These are phyloP conservation scores for Leucozona laternaria DNA, from an alignment of 2,888 invertebrate species.

Conservation along the genomic window DNA sequence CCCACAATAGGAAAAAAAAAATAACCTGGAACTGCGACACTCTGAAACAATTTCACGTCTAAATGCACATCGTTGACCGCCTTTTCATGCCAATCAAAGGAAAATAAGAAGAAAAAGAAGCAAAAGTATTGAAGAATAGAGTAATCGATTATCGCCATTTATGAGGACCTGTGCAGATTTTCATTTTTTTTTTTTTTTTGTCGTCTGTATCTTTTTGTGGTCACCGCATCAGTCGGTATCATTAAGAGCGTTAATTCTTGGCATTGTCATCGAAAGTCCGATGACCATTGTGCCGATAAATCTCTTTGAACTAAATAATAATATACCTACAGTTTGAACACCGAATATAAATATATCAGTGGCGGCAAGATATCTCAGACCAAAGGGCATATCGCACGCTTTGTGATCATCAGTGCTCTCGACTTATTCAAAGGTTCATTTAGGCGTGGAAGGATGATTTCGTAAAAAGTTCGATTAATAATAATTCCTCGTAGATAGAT, in stretches of 20 bases:
- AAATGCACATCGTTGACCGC: slow-evolving; percentile 76
- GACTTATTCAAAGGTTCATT: slow-evolving; percentile 42
- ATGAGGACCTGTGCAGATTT: slow-evolving; percentile 72
- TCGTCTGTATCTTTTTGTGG: slow-evolving; percentile 50
- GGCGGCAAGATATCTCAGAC: slow-evolving; percentile 56
- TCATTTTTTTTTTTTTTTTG: slow-evolving; percentile 32
- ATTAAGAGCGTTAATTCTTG: slow-evolving; percentile 69
- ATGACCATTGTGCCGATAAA: slow-evolving; percentile 50
- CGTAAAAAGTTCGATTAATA: slow-evolving; percentile 31
- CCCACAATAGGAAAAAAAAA: slow-evolving; percentile 13
- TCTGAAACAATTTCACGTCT: slow-evolving; percentile 75
- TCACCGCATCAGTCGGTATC: slow-evolving; percentile 62
- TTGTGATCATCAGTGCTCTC: slow-evolving; percentile 37
- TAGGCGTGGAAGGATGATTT: slow-evolving; percentile 44
- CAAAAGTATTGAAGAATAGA: slow-evolving; percentile 42
- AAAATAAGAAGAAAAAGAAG: slow-evolving; percentile 51
- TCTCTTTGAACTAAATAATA: slow-evolving; percentile 57
- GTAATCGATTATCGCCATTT: slow-evolving; percentile 76
- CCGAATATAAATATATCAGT: background rate
- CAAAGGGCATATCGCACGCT: slow-evolving; percentile 69
- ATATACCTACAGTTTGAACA: slow-evolving; percentile 23
- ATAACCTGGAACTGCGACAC: slow-evolving; percentile 30
- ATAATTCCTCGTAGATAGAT: background rate
- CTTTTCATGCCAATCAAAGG: slow-evolving; percentile 76
- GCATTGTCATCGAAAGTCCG: slow-evolving; percentile 61